phyloP scores from a whole-genome alignment of 2,113 vertebrate genomes.

The Syrmaticus mikado region DNA sequence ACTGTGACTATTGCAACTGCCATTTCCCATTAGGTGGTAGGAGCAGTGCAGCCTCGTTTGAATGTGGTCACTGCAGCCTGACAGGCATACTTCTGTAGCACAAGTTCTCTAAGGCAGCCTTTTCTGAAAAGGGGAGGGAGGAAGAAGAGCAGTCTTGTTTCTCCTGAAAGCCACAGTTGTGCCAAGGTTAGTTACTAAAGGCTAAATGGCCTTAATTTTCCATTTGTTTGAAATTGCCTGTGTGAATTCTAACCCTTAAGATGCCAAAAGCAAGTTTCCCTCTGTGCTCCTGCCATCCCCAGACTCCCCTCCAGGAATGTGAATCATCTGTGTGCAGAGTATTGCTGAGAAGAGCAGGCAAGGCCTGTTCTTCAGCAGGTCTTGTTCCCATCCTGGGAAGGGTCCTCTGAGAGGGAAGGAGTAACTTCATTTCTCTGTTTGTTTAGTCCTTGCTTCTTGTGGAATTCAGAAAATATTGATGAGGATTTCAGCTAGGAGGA shows the following conservation, averaged over 20 bases:
- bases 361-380: background rate
- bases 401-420: background rate
- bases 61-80: accelerated
- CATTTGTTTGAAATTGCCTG: background rate
- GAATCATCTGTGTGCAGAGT: background rate
- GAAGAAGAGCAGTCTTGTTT: background rate
- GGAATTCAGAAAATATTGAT: background rate
- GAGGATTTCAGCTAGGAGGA: background rate
- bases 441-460: background rate
- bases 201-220: background rate
- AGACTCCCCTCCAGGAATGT: background rate
- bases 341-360: background rate
- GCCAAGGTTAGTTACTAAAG: background rate
- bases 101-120: background rate
- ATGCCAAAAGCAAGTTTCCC: background rate
- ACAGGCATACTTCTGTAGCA: background rate
- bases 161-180: background rate
- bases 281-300: background rate
- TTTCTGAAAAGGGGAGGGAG: background rate
- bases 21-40: accelerated
- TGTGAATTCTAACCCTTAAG: background rate
- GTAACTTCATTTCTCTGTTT: background rate
- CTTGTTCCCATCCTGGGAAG: background rate
- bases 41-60: background rate
- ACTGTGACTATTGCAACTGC: background rate